A percentile compares a stretch with the other conserved stretches of the same genome.
phyloP scores from a whole-genome alignment of 2,888 invertebrate genomes.

The Tromatobia lineatoria region DNA sequence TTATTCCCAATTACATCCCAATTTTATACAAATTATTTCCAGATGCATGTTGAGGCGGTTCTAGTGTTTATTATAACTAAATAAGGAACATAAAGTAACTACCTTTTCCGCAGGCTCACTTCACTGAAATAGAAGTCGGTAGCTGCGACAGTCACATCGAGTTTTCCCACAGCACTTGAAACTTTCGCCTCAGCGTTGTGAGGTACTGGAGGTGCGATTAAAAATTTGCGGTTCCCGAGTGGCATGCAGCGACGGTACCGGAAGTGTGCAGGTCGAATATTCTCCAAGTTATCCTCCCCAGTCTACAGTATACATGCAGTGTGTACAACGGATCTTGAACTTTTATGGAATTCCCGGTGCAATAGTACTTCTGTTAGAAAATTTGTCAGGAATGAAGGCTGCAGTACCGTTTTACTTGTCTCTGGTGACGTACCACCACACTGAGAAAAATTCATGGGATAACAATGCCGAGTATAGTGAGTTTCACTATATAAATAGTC shows the following conservation, averaged over 20 bases:
- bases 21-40: too few relatives aligned
- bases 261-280: background rate
- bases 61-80: too few relatives aligned
- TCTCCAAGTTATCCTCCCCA: background rate
- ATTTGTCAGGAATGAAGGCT: conserved; percentile 22
- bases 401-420: conserved; percentile 13
- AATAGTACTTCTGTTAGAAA: conserved; percentile 13
- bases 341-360: background rate
- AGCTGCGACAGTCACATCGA: background rate
- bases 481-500: too few relatives aligned
- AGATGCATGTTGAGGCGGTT: too few relatives aligned
- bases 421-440: background rate
- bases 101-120: background rate
- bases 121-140: background rate
- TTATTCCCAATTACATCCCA: too few relatives aligned
- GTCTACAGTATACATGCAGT: background rate
- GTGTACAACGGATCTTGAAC: background rate
- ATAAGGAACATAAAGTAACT: too few relatives aligned
- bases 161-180: background rate
- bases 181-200: background rate
- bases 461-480: too few relatives aligned
- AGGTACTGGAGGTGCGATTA: background rate
- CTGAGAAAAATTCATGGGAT: too few relatives aligned
- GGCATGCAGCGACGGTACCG: background rate
- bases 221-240: conserved; percentile 12